These are phyloP conservation scores for Masticophis lateralis DNA, from an alignment of 2,797 vertebrate species.

Conservation along the genomic window DNA sequence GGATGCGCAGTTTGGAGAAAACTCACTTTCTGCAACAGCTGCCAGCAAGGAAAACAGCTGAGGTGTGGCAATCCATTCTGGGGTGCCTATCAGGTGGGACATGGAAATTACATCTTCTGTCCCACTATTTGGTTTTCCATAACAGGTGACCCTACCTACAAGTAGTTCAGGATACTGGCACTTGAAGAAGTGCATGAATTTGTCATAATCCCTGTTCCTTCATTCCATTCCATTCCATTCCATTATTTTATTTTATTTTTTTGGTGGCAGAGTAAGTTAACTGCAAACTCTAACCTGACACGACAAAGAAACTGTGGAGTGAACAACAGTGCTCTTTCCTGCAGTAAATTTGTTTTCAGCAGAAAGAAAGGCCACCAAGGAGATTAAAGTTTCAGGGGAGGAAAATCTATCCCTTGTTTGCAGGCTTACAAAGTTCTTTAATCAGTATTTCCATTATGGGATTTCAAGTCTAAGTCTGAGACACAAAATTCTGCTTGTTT, in stretches of 20 bases:
- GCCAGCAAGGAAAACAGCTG: too few species aligned
- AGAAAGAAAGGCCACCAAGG: constrained; percentile 24
- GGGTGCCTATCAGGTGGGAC: neutral
- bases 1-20: neutral
- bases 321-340: neutral
- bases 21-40: too few species aligned
- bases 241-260: too few species aligned
- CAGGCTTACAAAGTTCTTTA: constrained; percentile 30
- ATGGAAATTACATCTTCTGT: neutral
- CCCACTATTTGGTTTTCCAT: neutral
- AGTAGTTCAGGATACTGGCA: neutral
- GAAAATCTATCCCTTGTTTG: constrained; percentile 4
- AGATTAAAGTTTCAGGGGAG: constrained; percentile 27
- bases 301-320: neutral
- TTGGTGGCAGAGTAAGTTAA: neutral
- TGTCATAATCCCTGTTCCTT: neutral
- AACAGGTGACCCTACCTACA: neutral
- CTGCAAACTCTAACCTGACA: neutral
- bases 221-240: too few species aligned
- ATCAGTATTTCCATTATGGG: neutral
- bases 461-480: neutral
- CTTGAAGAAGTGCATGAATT: neutral
- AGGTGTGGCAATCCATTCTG: too few species aligned
- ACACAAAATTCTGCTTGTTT: neutral
- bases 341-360: neutral